Evolutionary conservation across 1,140 invertebrate genomes (phyloP).

Genomic region (Drosophila tristis): DNA sequence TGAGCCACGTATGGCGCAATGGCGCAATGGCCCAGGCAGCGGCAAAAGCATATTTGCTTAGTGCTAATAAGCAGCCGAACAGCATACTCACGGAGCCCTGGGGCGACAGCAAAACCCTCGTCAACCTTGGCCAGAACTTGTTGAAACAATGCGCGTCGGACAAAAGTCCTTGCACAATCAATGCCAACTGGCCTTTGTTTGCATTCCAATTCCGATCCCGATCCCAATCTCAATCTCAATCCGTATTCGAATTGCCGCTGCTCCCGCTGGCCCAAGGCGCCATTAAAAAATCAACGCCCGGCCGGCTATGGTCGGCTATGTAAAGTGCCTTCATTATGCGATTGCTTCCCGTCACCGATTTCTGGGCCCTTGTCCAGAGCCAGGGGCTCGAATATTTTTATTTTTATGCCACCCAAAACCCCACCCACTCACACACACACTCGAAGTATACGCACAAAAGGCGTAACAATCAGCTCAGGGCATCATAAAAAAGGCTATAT

Average conservation of each 20-base stretch:
- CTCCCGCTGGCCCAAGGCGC: conserved; percentile 27
- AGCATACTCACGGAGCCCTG: conserved; percentile 31
- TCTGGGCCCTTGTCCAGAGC: conserved; percentile 13
- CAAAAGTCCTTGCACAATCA: conserved; percentile 61
- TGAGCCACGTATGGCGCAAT: too few species aligned
- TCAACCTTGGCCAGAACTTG: conserved; percentile 49
- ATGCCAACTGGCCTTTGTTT: conserved; percentile 69
- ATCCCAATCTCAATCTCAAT: conserved; percentile 36
- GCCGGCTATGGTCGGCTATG: conserved; percentile 16
- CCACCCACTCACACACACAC: not conserved
- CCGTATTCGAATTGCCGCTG: conserved; percentile 41
- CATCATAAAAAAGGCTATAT: conserved; percentile 72
- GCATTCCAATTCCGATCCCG: conserved; percentile 53
- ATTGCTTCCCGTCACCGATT: conserved; percentile 14
- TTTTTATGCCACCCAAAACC: conserved; percentile 38
- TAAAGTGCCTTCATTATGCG: conserved; percentile 79
- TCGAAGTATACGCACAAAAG: conserved; percentile 51
- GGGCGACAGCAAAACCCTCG: conserved; percentile 28
- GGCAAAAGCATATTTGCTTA: conserved; percentile 31
- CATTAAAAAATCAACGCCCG: conserved; percentile 78
- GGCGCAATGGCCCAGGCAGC: too few species aligned
- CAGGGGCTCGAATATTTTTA: conserved; percentile 60
- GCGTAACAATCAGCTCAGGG: conserved; percentile 65
- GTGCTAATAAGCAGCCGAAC: conserved; percentile 40
- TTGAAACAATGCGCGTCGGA: conserved; percentile 64